These are phyloP conservation scores for Dryobotodes eremita DNA, from an alignment of 2,888 invertebrate species.

Conservation along the genomic window DNA sequence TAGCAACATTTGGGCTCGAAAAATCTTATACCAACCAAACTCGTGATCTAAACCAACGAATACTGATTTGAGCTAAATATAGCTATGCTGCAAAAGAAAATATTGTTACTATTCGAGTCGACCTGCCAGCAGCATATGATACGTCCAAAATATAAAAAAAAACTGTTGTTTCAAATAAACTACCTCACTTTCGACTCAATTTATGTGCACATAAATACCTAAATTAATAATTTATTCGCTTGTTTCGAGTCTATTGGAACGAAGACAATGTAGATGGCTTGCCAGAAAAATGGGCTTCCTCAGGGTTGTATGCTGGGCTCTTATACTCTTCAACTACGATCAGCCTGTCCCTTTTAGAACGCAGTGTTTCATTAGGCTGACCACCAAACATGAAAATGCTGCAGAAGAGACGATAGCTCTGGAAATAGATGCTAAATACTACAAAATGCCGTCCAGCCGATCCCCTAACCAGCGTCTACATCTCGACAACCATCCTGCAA, in stretches of 20 bases:
- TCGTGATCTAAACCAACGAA: too few relatives aligned
- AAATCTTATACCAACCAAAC: background rate
- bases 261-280: background rate
- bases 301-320: background rate
- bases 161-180: background rate
- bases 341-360: background rate
- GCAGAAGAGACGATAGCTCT: background rate
- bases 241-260: background rate
- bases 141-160: background rate
- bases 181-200: background rate
- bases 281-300: background rate
- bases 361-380: background rate
- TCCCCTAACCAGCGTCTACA: background rate
- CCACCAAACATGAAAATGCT: background rate
- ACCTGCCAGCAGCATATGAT: background rate
- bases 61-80: background rate
- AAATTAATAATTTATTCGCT: background rate
- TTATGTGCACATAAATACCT: background rate
- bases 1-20: background rate
- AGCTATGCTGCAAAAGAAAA: background rate
- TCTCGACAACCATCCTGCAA: background rate
- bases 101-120: background rate
- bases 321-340: background rate
- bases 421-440: background rate
- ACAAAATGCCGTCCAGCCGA: background rate